Percentiles rank a stretch among this genome's conserved stretches.
Evolutionary conservation across 2,797 vertebrate genomes (phyloP).

Genomic region (Muraenolepis orangiensis): DNA sequence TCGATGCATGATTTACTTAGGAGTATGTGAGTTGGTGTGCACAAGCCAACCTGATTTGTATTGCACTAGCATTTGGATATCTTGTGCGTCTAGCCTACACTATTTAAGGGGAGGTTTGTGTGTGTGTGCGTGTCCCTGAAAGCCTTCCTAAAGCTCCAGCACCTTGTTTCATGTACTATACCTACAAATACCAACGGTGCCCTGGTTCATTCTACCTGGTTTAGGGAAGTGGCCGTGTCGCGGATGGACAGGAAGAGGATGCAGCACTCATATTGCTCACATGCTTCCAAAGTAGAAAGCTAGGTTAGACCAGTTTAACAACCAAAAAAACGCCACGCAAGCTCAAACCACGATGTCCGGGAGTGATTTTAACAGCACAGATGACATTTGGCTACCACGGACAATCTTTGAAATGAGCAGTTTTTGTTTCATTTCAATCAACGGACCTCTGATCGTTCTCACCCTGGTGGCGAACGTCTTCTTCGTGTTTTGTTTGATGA

Average conservation of each 20-base stretch:
- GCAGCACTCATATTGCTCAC: no score
- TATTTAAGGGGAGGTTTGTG: constrained; percentile 31
- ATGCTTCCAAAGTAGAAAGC: no score
- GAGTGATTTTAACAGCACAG: background rate
- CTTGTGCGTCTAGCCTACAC: no score
- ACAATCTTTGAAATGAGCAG: background rate
- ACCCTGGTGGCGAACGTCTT: constrained; percentile 43
- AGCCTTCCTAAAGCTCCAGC: no score
- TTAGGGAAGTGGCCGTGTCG: no score
- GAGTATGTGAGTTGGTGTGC: no score
- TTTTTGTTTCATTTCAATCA: constrained; percentile 23
- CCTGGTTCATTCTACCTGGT: background rate
- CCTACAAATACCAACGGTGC: no score
- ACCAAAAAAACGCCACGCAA: background rate
- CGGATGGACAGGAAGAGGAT: no score
- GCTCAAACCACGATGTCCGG: background rate
- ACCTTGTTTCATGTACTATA: no score
- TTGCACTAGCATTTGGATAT: no score
- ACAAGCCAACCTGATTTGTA: no score
- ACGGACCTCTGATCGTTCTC: constrained; percentile 9
- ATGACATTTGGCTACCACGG: background rate
- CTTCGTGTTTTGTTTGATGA: constrained; percentile 42
- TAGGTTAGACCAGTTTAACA: background rate
- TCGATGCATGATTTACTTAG: constrained; percentile 46
- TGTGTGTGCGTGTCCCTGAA: constrained; percentile 24